Evolutionary conservation across 2,888 invertebrate genomes (phyloP).

Genomic region (Reticulitermes lucifugus): DNA sequence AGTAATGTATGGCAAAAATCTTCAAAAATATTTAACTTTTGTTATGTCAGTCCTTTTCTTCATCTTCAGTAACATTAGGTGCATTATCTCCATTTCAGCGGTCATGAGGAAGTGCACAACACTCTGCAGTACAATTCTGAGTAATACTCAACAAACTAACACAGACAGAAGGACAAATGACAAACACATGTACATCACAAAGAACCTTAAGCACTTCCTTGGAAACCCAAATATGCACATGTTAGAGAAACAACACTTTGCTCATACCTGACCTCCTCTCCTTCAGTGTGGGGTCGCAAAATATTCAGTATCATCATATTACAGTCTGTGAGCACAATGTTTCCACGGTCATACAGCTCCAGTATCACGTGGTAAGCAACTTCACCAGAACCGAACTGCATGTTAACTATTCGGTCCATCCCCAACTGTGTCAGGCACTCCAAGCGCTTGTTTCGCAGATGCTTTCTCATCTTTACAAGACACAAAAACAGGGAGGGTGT

Average conservation of each 20-base stretch:
- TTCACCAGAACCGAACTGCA: conserved; percentile 95
- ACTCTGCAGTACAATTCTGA: too few relatives aligned
- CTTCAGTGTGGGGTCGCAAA: conserved; percentile 91
- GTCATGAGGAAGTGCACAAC: too few relatives aligned
- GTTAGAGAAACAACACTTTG: not conserved
- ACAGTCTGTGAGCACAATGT: conserved; percentile 93
- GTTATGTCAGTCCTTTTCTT: too few relatives aligned
- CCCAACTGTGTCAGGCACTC: conserved; percentile 90
- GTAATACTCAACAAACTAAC: too few relatives aligned
- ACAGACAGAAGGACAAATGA: too few relatives aligned
- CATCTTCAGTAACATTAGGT: too few relatives aligned
- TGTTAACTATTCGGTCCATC: conserved; percentile 91
- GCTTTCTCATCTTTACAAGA: conserved; percentile 85
- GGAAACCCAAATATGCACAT: too few relatives aligned
- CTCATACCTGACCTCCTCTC: conserved; percentile 80
- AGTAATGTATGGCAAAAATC: too few relatives aligned
- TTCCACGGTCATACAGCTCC: conserved; percentile 96
- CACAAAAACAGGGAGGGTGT: conserved; percentile 24
- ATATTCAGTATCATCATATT: conserved; percentile 92
- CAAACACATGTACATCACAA: too few relatives aligned
- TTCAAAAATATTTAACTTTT: too few relatives aligned
- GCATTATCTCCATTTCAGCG: too few relatives aligned
- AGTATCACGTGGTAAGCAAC: conserved; percentile 95
- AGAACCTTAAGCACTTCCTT: too few relatives aligned
- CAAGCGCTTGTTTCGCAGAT: conserved; percentile 93